Conservation (phyloP, 2,888 invertebrate genomes). For the Blera fallax region DNA sequence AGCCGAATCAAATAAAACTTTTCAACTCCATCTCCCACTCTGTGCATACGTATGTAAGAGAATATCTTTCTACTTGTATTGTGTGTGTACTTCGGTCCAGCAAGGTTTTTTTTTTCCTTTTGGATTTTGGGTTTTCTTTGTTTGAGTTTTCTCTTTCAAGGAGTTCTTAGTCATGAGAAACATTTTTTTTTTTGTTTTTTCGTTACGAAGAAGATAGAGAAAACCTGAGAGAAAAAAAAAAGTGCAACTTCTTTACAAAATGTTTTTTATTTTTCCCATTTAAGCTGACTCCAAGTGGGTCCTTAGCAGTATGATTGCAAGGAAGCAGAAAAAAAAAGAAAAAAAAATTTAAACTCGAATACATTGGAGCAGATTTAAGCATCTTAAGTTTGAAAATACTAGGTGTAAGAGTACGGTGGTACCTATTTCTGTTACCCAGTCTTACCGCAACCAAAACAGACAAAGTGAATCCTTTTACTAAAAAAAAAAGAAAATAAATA, state of each 20-base stretch:
- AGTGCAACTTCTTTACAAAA: slow-evolving; percentile 68
- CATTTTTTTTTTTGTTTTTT: neutral
- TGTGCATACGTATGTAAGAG: neutral
- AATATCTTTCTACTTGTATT: slow-evolving; percentile 33
- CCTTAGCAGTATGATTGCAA: slow-evolving; percentile 36
- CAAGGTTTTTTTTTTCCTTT: too few species aligned
- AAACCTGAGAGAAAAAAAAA: slow-evolving; percentile 3
- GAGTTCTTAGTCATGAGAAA: slow-evolving; percentile 40
- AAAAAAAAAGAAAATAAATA: neutral
- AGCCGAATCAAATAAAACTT: slow-evolving; percentile 69
- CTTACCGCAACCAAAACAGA: neutral
- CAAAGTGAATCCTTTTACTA: neutral
- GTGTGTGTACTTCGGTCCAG: slow-evolving; percentile 29
- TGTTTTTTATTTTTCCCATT: slow-evolving; percentile 63
- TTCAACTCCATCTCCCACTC: neutral
- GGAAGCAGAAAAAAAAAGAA: neutral
- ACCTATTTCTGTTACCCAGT: slow-evolving; percentile 32
- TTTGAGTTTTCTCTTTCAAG: slow-evolving; percentile 63
- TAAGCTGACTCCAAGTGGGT: slow-evolving; percentile 55
- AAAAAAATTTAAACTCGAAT: slow-evolving; percentile 23
- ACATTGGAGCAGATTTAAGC: slow-evolving; percentile 51
- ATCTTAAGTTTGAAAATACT: slow-evolving; percentile 41
- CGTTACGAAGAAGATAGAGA: neutral
- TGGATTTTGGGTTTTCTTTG: slow-evolving; percentile 60
- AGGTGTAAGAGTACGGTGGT: neutral